These are phyloP conservation scores for Perizoma flavofasciatum DNA, from an alignment of 2,888 invertebrate genomes.

Conservation along the genomic window DNA sequence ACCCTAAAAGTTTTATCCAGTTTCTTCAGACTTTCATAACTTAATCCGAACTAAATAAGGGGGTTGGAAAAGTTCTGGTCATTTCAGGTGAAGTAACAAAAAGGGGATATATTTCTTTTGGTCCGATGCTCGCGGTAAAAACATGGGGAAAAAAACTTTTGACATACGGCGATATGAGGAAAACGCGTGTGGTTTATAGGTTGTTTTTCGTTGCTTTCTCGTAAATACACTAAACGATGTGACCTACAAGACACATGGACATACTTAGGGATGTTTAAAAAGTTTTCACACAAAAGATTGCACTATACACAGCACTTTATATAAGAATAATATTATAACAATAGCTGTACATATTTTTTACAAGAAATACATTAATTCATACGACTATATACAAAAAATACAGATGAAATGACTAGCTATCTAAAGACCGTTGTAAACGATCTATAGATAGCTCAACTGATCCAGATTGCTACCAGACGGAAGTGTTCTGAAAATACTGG, in stretches of 20 bases:
- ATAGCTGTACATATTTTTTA: no score
- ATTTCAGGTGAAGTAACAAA: conserved; percentile 52
- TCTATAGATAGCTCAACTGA: no score
- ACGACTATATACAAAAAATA: no score
- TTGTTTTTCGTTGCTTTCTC: conserved; percentile 50
- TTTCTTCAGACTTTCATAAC: conserved; percentile 47
- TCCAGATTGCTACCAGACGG: no score
- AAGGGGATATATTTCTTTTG: conserved; percentile 54
- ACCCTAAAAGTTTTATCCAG: conserved; percentile 42
- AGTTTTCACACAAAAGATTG: no score
- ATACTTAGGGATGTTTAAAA: neutral
- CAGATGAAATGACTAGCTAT: no score
- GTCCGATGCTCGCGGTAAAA: conserved; percentile 56
- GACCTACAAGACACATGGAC: conserved; percentile 14
- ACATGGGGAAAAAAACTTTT: conserved; percentile 63
- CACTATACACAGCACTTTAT: no score
- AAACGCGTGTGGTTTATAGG: conserved; percentile 46
- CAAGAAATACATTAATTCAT: no score
- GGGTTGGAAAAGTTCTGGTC: conserved; percentile 50
- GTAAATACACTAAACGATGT: conserved; percentile 37
- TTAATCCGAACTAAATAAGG: conserved; percentile 54
- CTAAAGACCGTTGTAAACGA: no score
- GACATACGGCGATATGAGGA: conserved; percentile 56
- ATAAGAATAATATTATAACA: no score
- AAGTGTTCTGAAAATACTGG: no score